Evolutionary conservation across 2,113 vertebrate genomes (phyloP).

Genomic region (Brachypteracias leptosomus): DNA sequence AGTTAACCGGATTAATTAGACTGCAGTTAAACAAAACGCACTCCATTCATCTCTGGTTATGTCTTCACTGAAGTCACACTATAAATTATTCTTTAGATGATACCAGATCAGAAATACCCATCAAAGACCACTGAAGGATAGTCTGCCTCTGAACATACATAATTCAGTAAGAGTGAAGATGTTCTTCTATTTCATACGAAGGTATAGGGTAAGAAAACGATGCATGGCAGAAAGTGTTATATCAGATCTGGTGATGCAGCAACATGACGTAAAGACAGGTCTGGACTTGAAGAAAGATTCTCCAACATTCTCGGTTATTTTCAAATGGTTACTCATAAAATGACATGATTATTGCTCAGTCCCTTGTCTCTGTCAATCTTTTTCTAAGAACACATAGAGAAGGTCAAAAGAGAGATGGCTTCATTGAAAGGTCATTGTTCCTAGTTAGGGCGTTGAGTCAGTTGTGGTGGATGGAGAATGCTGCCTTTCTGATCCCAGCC

Average conservation of each 20-base stretch:
- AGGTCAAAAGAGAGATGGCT: not conserved
- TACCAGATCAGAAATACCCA: not conserved
- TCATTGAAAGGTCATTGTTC: not conserved
- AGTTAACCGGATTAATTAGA: conserved; percentile 25
- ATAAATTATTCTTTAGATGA: conserved; percentile 1
- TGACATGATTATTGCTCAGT: not conserved
- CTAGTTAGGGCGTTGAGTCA: not conserved
- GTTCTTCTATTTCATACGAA: not conserved
- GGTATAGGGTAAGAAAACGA: not conserved
- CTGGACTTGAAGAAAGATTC: not conserved
- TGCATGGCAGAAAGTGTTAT: fast-evolving
- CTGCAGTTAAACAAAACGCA: not conserved
- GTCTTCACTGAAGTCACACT: not conserved
- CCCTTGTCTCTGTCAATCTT: not conserved
- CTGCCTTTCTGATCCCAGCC: not conserved
- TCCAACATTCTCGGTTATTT: not conserved
- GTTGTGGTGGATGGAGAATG: not conserved
- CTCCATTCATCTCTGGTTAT: not conserved
- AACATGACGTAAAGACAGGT: not conserved
- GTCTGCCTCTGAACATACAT: not conserved
- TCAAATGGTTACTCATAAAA: not conserved
- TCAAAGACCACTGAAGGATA: not conserved
- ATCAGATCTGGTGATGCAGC: not conserved
- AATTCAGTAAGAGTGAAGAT: not conserved
- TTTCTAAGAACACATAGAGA: not conserved